phyloP scores from a whole-genome alignment of 1,140 invertebrate genomes.

The Helicoverpa zea region DNA sequence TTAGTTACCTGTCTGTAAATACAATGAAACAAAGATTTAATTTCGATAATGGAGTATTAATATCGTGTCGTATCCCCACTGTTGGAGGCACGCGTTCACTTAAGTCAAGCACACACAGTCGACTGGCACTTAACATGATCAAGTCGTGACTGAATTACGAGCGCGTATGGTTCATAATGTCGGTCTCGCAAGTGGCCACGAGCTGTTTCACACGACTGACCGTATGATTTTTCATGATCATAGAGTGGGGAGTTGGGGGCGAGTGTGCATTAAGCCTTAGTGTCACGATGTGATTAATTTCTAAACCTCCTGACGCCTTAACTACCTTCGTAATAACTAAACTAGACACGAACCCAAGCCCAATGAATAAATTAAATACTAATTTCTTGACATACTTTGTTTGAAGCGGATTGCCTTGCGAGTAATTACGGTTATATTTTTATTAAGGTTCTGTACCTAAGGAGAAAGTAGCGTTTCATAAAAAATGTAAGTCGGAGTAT shows the following conservation, averaged over 20 bases:
- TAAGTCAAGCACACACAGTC: slow-evolving; percentile 31
- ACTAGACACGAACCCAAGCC: slow-evolving; percentile 74
- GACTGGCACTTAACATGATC: slow-evolving; percentile 31
- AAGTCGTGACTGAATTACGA: slow-evolving; percentile 47
- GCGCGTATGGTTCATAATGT: slow-evolving; percentile 28
- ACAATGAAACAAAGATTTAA: slow-evolving; percentile 50
- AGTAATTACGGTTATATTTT: slow-evolving; percentile 76
- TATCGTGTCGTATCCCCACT: slow-evolving; percentile 42
- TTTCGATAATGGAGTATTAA: slow-evolving; percentile 56
- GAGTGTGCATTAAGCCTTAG: slow-evolving; percentile 49
- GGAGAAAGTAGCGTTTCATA: slow-evolving; percentile 47
- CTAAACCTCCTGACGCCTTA: slow-evolving; percentile 63
- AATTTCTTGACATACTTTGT: slow-evolving; percentile 84
- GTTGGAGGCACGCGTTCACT: slow-evolving; percentile 27
- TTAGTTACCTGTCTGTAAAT: slow-evolving; percentile 25
- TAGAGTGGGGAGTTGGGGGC: not conserved
- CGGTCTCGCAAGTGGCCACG: slow-evolving; percentile 18
- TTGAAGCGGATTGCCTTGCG: slow-evolving; percentile 77
- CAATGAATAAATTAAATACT: slow-evolving; percentile 85
- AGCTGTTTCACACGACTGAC: slow-evolving; percentile 30
- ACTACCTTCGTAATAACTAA: slow-evolving; percentile 74
- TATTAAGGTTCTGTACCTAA: slow-evolving; percentile 55
- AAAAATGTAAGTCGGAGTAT: slow-evolving; percentile 19
- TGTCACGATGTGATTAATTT: slow-evolving; percentile 72
- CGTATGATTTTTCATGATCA: slow-evolving; percentile 50